A percentile compares a stretch with the other conserved stretches of the same genome.
phyloP scores from a whole-genome alignment of 2,113 vertebrate genomes.

The Eclectus roratus region DNA sequence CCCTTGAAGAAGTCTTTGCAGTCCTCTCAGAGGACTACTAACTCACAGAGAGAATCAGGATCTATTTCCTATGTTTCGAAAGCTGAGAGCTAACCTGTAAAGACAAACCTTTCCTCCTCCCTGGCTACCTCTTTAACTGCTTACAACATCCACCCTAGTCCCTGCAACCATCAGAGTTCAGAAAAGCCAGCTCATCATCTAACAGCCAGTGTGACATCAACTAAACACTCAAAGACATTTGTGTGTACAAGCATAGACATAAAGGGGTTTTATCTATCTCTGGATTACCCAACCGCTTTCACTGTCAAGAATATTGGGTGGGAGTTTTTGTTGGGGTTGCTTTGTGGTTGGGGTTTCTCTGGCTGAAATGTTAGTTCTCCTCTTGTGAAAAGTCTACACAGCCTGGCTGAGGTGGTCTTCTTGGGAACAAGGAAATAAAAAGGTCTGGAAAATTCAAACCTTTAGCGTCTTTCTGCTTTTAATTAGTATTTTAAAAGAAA shows the following conservation, averaged over 20 bases:
- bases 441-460: not conserved
- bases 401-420: not conserved
- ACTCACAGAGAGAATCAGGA: not conserved
- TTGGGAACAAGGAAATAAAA: not conserved
- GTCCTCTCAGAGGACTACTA: not conserved
- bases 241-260: not conserved
- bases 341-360: not conserved
- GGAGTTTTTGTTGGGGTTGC: not conserved
- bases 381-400: not conserved
- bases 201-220: not conserved
- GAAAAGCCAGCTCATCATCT: not conserved
- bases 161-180: not conserved
- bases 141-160: not conserved
- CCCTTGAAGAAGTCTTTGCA: not conserved
- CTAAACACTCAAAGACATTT: not conserved
- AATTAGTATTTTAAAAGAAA: not conserved
- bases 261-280: not conserved
- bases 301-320: not conserved
- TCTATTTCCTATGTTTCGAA: not conserved
- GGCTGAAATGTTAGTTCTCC: fast-evolving
- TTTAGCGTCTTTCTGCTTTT: not conserved
- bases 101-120: not conserved
- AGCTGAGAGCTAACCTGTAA: not conserved
- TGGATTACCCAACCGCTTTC: not conserved
- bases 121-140: not conserved